phyloP scores from a whole-genome alignment of 1,140 invertebrate genomes.

The Solenopsis invicta region DNA sequence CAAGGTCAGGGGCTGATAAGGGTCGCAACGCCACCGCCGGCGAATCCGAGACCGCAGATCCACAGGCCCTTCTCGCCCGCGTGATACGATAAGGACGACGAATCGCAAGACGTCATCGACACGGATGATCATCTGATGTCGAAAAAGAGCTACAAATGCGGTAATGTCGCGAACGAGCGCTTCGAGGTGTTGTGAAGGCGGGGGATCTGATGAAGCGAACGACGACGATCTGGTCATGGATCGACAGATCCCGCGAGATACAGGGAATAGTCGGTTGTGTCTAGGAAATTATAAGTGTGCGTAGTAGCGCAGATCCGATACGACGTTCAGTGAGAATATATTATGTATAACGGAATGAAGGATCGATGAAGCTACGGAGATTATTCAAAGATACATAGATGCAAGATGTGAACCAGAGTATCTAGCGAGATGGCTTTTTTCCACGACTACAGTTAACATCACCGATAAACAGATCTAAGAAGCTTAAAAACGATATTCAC shows the following conservation, averaged over 20 bases:
- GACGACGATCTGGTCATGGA: background rate
- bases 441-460: background rate
- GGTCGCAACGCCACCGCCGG: constrained; percentile 82
- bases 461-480: background rate
- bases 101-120: background rate
- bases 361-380: constrained; percentile 15
- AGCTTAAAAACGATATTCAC: background rate
- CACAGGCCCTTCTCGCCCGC: constrained; percentile 86
- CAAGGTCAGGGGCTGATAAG: constrained; percentile 83
- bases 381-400: constrained; percentile 12
- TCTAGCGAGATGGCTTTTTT: constrained; percentile 5
- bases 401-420: constrained; percentile 10
- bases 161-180: constrained; percentile 55
- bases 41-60: constrained; percentile 85
- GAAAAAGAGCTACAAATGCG: constrained; percentile 32
- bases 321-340: background rate
- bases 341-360: background rate
- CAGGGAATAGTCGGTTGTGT: background rate
- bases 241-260: background rate
- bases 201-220: background rate
- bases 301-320: background rate
- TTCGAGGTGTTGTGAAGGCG: constrained; percentile 74
- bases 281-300: constrained; percentile 35
- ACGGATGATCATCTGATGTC: constrained; percentile 16
- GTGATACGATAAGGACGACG: constrained; percentile 81